These are phyloP conservation scores for Psylliodes chrysocephalus DNA, from an alignment of 2,888 invertebrate genomes.

Conservation along the genomic window DNA sequence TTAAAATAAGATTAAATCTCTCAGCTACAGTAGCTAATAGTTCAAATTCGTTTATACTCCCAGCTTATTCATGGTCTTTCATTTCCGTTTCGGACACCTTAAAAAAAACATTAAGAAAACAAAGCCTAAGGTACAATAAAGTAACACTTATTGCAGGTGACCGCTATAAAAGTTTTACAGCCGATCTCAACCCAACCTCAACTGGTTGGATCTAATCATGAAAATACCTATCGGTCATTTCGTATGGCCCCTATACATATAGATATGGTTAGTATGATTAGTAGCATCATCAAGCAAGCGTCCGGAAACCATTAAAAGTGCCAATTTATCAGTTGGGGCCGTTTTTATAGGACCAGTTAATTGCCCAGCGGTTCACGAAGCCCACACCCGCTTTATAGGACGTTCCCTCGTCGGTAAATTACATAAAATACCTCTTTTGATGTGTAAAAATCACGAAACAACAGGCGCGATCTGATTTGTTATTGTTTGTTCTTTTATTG, in stretches of 20 bases:
- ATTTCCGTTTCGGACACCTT: too few relatives aligned
- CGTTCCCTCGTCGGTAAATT: conserved; percentile 16
- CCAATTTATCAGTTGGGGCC: conserved; percentile 53
- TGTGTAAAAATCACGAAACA: conserved; percentile 25
- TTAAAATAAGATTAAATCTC: too few relatives aligned
- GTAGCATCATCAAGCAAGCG: conserved; percentile 51
- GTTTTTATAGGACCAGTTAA: conserved; percentile 53
- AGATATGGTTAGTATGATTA: conserved; percentile 46
- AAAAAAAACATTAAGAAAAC: too few relatives aligned
- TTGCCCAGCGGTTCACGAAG: conserved; percentile 42
- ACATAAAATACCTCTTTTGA: conserved; percentile 18
- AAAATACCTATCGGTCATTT: background rate
- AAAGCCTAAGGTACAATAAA: too few relatives aligned
- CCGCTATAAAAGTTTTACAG: background rate
- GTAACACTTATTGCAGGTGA: background rate
- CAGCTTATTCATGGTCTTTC: too few relatives aligned
- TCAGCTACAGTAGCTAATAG: too few relatives aligned
- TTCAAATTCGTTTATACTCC: too few relatives aligned
- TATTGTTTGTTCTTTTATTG: conserved; percentile 16
- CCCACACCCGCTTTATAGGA: conserved; percentile 31
- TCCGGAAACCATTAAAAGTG: conserved; percentile 52
- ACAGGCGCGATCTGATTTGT: conserved; percentile 19
- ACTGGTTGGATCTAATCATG: background rate
- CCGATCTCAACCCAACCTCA: background rate
- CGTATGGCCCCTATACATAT: conserved; percentile 4